A percentile compares a stretch with the other conserved stretches of the same genome.
Conservation (phyloP, 2,797 vertebrate genomes). For the Poecile montanus region DNA sequence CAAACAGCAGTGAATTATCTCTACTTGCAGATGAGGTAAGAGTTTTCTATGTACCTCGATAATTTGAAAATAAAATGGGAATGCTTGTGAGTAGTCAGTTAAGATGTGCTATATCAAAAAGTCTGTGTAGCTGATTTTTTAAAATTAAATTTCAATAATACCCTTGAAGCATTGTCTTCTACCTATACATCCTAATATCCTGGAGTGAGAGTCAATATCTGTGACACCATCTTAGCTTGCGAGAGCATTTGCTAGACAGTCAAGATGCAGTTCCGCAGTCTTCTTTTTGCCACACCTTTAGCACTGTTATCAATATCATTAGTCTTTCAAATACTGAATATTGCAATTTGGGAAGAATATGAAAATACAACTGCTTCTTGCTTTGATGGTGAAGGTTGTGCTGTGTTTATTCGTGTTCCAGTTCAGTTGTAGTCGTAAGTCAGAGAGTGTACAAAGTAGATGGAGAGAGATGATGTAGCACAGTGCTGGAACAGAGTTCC, state of each 20-base stretch:
- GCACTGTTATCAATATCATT: not conserved
- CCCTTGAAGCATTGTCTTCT: not conserved
- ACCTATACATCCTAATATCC: not conserved
- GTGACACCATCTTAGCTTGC: not conserved
- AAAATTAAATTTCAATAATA: not conserved
- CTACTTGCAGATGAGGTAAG: slow-evolving; percentile 97
- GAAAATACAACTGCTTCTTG: not conserved
- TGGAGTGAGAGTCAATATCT: not conserved
- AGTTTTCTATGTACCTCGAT: not conserved
- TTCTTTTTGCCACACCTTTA: not conserved
- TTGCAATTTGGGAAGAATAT: not conserved
- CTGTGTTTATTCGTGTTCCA: not conserved
- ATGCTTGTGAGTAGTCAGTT: not conserved
- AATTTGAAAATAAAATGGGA: not conserved
- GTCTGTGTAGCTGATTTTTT: not conserved
- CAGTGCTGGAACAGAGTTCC: not conserved
- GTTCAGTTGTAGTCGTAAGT: not conserved
- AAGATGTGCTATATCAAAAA: not conserved
- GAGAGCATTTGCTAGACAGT: not conserved
- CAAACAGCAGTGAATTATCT: slow-evolving; percentile 96
- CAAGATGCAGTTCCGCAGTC: not conserved
- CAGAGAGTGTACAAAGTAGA: not conserved
- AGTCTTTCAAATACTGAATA: not conserved
- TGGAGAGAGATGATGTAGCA: not conserved
- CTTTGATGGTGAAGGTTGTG: not conserved